Evolutionary conservation across 2,113 vertebrate species (phyloP).

Genomic region (Myrmophylax atrothorax): DNA sequence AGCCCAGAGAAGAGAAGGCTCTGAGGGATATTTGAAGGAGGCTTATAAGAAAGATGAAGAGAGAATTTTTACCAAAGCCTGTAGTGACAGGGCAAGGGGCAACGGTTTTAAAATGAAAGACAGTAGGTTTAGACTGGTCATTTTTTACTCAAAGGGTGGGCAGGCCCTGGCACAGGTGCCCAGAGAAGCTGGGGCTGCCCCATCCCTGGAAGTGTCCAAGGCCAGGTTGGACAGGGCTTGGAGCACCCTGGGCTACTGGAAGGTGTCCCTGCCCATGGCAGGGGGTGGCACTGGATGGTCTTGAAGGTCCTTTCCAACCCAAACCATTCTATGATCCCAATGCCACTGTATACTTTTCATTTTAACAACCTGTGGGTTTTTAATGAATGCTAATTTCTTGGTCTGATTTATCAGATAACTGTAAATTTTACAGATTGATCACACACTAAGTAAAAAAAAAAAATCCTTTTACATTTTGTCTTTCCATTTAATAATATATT

Average conservation of each 20-base stretch:
- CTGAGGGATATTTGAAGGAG: fast-evolving
- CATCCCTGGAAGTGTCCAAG: background rate
- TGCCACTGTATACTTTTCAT: background rate
- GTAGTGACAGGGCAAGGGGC: background rate
- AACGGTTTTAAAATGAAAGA: background rate
- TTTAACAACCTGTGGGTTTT: background rate
- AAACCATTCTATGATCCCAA: background rate
- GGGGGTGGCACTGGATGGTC: background rate
- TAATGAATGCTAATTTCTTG: background rate
- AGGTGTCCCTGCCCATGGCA: background rate
- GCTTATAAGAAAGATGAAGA: background rate
- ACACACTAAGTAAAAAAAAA: background rate
- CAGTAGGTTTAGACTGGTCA: background rate
- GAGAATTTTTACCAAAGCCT: background rate
- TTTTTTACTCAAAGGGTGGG: background rate
- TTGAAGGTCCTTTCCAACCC: background rate
- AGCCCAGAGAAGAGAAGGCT: background rate
- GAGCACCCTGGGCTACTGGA: fast-evolving
- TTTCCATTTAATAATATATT: background rate
- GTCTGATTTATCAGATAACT: background rate
- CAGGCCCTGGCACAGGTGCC: background rate
- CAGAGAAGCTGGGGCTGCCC: background rate
- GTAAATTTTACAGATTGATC: background rate
- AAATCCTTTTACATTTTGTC: background rate
- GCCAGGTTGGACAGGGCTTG: background rate